Evolutionary conservation across 2,797 vertebrate species (phyloP).

Genomic region (Rachycentron canadum): DNA sequence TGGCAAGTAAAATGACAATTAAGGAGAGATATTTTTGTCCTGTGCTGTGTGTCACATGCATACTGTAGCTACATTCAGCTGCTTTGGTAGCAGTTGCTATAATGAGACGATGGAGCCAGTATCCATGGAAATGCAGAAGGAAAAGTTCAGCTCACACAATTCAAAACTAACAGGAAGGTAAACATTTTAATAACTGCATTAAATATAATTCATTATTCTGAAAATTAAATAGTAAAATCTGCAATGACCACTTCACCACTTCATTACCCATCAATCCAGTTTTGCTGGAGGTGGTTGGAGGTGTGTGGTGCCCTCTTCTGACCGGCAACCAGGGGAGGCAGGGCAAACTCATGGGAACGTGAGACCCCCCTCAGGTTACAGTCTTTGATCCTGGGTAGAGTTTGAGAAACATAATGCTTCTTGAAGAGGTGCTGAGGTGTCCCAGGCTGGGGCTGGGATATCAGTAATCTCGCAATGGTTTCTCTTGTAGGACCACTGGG

Average conservation of each 20-base stretch:
- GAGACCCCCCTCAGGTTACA: no score
- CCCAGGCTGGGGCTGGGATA: no score
- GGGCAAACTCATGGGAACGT: no score
- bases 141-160: conserved; percentile 58
- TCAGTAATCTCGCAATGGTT: no score
- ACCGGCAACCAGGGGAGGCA: no score
- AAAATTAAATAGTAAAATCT: neutral
- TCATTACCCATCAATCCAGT: neutral
- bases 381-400: no score
- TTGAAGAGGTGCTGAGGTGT: no score
- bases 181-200: conserved; percentile 28
- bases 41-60: conserved; percentile 58
- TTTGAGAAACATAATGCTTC: no score
- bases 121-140: conserved; percentile 77
- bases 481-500: no score
- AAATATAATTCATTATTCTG: conserved; percentile 19
- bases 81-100: conserved; percentile 67
- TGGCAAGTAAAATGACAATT: conserved; percentile 67
- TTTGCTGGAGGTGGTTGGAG: no score
- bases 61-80: conserved; percentile 62
- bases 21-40: conserved; percentile 65
- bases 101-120: conserved; percentile 65
- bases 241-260: neutral
- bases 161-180: conserved; percentile 33
- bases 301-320: no score